phyloP scores from a whole-genome alignment of 2,113 vertebrate genomes.

The Cyrtonyx montezumae region DNA sequence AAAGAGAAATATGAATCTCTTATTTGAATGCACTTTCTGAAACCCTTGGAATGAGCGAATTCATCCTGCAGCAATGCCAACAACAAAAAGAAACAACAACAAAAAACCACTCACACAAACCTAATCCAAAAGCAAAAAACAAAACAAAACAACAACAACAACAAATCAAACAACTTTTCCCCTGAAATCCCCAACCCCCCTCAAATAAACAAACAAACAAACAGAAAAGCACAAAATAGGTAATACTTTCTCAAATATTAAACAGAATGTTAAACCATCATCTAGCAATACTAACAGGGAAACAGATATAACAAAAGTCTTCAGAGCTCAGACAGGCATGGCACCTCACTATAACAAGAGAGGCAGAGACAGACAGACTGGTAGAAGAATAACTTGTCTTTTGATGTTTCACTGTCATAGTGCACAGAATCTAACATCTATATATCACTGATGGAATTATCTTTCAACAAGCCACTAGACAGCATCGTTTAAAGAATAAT shows the following conservation, averaged over 20 bases:
- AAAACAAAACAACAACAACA: no score
- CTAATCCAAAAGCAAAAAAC: no score
- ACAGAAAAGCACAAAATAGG: background rate
- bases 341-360: no score
- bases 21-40: background rate
- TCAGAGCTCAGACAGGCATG: background rate
- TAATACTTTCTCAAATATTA: background rate
- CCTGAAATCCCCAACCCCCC: no score
- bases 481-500: background rate
- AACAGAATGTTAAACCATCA: background rate
- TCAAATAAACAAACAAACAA: background rate
- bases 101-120: no score
- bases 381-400: no score
- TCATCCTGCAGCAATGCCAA: background rate
- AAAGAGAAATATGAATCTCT: background rate
- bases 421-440: background rate
- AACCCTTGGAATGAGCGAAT: background rate
- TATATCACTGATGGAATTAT: background rate
- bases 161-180: background rate
- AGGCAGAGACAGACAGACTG: no score
- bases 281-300: background rate
- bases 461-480: background rate
- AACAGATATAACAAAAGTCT: background rate
- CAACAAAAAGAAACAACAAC: no score
- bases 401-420: background rate